Evolutionary conservation across 2,888 invertebrate species (phyloP).

Genomic region (Clitarchus hookeri): DNA sequence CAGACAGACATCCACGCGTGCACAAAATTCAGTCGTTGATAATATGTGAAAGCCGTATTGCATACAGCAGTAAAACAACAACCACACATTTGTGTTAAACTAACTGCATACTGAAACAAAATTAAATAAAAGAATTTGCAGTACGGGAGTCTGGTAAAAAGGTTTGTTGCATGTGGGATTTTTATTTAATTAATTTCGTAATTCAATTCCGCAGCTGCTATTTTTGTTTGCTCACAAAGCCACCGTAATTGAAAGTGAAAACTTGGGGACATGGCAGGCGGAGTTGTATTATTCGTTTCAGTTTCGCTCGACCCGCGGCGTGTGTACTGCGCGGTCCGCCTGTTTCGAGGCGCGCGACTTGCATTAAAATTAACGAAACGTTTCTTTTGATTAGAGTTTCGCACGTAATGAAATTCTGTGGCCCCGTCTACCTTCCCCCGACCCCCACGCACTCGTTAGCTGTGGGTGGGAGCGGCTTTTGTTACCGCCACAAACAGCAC

Average conservation of each 20-base stretch:
- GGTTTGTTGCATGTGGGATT: background rate
- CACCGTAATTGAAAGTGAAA: background rate
- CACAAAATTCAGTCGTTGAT: too few species aligned
- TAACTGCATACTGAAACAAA: background rate
- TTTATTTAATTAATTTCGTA: background rate
- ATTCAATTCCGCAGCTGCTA: background rate
- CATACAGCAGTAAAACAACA: too few species aligned
- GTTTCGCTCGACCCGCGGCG: background rate
- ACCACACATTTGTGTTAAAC: too few species aligned
- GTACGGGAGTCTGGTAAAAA: background rate
- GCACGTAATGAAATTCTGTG: background rate
- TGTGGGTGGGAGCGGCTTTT: background rate
- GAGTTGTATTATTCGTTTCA: background rate
- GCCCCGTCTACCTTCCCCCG: background rate
- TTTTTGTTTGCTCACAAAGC: background rate
- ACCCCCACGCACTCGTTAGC: background rate
- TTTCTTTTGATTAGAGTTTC: background rate
- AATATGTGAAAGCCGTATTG: too few species aligned
- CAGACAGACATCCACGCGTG: too few species aligned
- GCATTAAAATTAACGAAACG: constrained; percentile 14
- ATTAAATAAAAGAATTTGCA: background rate
- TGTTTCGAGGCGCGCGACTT: background rate
- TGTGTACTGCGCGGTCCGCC: background rate
- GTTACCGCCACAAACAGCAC: background rate
- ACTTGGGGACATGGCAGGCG: background rate